phyloP scores from a whole-genome alignment of 2,113 vertebrate species.

The Solenodon paradoxus region DNA sequence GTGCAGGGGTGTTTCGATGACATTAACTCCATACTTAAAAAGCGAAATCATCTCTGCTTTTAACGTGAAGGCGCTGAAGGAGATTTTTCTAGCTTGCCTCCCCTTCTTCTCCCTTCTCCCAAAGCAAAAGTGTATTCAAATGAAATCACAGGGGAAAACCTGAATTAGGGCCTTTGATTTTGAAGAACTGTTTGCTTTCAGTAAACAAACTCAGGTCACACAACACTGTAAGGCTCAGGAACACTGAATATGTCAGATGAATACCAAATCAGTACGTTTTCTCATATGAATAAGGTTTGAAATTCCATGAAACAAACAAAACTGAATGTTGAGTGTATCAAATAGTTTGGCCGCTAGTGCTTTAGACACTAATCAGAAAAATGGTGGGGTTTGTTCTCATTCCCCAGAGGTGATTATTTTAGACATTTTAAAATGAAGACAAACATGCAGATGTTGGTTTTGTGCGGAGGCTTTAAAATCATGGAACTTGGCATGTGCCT shows the following conservation, averaged over 20 bases:
- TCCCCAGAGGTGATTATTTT: background rate
- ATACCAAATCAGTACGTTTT: background rate
- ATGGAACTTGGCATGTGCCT: background rate
- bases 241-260: background rate
- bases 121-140: background rate
- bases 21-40: background rate
- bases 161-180: background rate
- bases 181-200: conserved; percentile 9
- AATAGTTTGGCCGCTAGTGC: background rate
- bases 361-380: background rate
- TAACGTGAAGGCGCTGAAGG: background rate
- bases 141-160: background rate
- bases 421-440: background rate
- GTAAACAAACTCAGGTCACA: background rate
- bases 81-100: background rate
- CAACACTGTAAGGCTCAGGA: accelerated
- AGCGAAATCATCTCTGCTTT: background rate
- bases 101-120: background rate
- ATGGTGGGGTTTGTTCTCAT: background rate
- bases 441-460: background rate
- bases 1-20: background rate
- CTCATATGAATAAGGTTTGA: background rate
- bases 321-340: background rate
- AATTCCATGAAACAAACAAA: background rate
- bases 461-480: background rate